Evolutionary conservation across 2,113 vertebrate genomes (phyloP).

Genomic region (Cheirogaleus medius): DNA sequence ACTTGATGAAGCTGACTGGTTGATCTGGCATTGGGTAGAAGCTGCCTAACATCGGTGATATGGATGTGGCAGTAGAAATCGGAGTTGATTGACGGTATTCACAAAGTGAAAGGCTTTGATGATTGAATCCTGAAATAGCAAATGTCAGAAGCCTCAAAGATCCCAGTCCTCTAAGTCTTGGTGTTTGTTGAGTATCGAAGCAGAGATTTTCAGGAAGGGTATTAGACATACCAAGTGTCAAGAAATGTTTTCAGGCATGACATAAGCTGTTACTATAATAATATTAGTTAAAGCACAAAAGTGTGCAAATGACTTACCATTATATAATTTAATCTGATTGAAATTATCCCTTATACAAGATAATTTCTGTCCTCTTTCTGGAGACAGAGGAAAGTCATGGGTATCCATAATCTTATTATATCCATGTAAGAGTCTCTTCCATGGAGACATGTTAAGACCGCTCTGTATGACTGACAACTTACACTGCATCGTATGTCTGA

Average conservation of each 20-base stretch:
- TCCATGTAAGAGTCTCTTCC: not conserved
- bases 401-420: not conserved
- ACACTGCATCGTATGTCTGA: not conserved
- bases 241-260: not conserved
- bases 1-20: not conserved
- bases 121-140: conserved; percentile 21
- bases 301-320: not conserved
- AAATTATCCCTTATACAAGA: not conserved
- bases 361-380: not conserved
- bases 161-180: not conserved
- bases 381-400: not conserved
- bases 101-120: conserved; percentile 2
- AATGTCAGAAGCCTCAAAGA: not conserved
- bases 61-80: conserved; percentile 11
- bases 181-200: not conserved
- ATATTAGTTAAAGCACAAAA: not conserved
- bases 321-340: not conserved
- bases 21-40: not conserved
- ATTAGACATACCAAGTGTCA: not conserved
- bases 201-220: not conserved
- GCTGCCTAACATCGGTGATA: not conserved
- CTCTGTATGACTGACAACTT: not conserved
- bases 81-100: conserved; percentile 53
- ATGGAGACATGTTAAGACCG: not conserved
- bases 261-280: not conserved